Percentiles rank a stretch among this genome's conserved stretches.
These are phyloP conservation scores for Heliconius nattereri DNA, from an alignment of 1,140 invertebrate genomes.

Conservation along the genomic window DNA sequence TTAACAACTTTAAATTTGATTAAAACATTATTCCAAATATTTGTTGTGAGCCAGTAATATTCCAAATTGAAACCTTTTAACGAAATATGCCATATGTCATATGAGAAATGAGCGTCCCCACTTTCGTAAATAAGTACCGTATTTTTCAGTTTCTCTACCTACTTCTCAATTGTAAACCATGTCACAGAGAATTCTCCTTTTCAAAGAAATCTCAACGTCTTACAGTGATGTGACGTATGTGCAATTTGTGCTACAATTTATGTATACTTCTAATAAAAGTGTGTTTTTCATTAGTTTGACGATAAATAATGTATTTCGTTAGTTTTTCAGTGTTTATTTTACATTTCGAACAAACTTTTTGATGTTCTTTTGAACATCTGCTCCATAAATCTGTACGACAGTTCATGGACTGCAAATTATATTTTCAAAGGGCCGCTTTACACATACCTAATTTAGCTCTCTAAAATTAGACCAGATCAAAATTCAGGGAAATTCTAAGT, in stretches of 20 bases:
- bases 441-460: slow-evolving; percentile 26
- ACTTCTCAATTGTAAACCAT: background rate
- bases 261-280: slow-evolving; percentile 18
- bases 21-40: slow-evolving; percentile 21
- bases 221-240: background rate
- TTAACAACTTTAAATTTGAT: slow-evolving; percentile 11
- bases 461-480: slow-evolving; percentile 35
- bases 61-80: slow-evolving; percentile 14
- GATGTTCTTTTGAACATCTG: slow-evolving; percentile 40
- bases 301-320: slow-evolving; percentile 30
- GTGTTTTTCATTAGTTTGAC: slow-evolving; percentile 25
- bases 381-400: slow-evolving; percentile 41
- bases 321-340: slow-evolving; percentile 31
- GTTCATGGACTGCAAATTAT: slow-evolving; percentile 42
- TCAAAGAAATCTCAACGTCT: background rate
- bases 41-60: slow-evolving; percentile 7
- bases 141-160: background rate
- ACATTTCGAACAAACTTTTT: slow-evolving; percentile 33
- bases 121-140: slow-evolving; percentile 8
- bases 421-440: slow-evolving; percentile 39
- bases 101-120: background rate
- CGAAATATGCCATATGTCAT: background rate
- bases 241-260: slow-evolving; percentile 20
- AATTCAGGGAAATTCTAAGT: background rate
- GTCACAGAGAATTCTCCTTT: background rate